Base-by-base conservation (phyloP, 2,797 vertebrate species). In the Valencia hispanica region DNA sequence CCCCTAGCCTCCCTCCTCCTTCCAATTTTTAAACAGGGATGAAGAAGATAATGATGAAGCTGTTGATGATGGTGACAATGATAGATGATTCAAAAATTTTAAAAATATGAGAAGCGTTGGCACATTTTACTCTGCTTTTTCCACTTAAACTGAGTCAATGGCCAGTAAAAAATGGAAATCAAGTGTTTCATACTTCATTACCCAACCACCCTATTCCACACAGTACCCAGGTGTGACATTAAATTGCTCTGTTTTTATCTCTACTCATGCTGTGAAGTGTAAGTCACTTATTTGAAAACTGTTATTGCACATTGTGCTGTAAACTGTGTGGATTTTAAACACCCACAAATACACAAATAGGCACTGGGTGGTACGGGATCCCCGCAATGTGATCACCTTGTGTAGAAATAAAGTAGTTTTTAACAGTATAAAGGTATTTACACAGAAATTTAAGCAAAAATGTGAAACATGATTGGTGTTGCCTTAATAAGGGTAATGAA, bases 171-270 rank as follows among this genome's bases (percentile, higher is more conserved):
- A 87, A 77, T 76, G 75, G 70, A 84, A 87, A 77, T 76, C 36
- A 53, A 80, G 77, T 41, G 34, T 75, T 89, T 84, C 70, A 86
- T 86, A 80, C 82, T 76, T 87, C 89, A 90, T 90, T 86, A 88
- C 77, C 77, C 78, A 73, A 53, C 73, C 50, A 20, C 61, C 57
- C 73, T 50, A 45, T 84, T 79, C 82, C 78, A 77, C 77, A 50
- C 73, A 55, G 79, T 78, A 72, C 47, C 59, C 85, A 83, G 77
- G 84, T 84, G 84, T 83, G 77, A 87, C 69, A 74, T 83, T 75
- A 80, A 80, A 81, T 80, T 51, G 66, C 39, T 34, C 30, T 17
- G 5, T 48, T 36, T 79, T 72, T 73, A 43, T 53, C 75, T 68
- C 39, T 68, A 34, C 57, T 71, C 43, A 45, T 36, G 51, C 9